Percentiles rank a stretch among this genome's conserved stretches.
Evolutionary conservation across 2,797 vertebrate genomes (phyloP).

Genomic region (Peromyscus aztecus): DNA sequence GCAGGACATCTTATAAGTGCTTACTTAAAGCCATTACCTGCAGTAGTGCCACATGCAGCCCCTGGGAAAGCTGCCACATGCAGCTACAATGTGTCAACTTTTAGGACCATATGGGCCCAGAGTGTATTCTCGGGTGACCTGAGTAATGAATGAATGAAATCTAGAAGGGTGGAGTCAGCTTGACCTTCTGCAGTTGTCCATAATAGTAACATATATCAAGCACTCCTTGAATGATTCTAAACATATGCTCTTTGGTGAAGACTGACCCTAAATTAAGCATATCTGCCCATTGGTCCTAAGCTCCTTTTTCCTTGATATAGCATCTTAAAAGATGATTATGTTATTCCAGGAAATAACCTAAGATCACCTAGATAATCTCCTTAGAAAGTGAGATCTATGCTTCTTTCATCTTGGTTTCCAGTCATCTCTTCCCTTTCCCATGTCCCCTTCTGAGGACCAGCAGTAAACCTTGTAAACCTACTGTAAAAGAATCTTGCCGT

Average conservation of each 20-base stretch:
- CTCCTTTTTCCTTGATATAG: not conserved
- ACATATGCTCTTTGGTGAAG: not conserved
- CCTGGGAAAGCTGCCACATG: not conserved
- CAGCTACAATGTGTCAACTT: not conserved
- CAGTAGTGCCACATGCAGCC: not conserved
- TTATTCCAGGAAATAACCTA: not conserved
- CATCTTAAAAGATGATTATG: not conserved
- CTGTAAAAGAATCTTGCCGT: accelerated
- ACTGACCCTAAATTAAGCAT: not conserved
- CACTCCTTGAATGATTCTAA: not conserved
- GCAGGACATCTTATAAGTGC: not conserved
- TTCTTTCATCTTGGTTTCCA: not conserved
- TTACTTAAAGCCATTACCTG: not conserved
- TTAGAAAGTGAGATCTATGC: not conserved
- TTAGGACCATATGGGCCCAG: not conserved
- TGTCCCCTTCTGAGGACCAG: not conserved
- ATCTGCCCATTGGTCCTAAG: not conserved
- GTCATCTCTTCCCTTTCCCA: not conserved
- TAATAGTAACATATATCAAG: not conserved
- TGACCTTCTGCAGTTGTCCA: not conserved
- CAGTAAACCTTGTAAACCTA: accelerated
- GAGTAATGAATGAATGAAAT: not conserved
- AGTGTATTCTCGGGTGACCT: not conserved
- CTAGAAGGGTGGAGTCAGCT: not conserved
- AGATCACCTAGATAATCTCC: not conserved